Percentiles rank a stretch among this genome's conserved stretches.
These are phyloP conservation scores for Drosophila hamatofila DNA, from an alignment of 2,888 invertebrate genomes.

Conservation along the genomic window DNA sequence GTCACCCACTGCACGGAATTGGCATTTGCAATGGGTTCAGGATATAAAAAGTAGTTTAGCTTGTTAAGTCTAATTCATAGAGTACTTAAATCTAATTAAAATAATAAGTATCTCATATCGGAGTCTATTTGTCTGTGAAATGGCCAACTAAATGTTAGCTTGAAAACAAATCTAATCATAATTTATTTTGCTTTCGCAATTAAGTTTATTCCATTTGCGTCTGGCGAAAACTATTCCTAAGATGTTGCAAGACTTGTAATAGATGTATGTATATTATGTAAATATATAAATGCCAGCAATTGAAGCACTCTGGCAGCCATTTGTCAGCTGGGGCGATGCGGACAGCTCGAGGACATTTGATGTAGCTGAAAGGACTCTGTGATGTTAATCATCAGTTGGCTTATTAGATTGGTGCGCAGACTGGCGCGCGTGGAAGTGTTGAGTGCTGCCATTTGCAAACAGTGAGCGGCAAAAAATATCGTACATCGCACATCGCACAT, in stretches of 20 bases:
- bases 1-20: too few relatives aligned
- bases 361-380: constrained; percentile 9
- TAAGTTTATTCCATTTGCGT: not conserved
- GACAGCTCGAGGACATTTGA: constrained; percentile 5
- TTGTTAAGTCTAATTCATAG: not conserved
- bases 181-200: not conserved
- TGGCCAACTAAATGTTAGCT: not conserved
- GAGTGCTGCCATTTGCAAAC: constrained; percentile 45
- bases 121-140: not conserved
- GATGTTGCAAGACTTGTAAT: not conserved
- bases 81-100: not conserved
- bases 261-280: not conserved
- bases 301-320: not conserved
- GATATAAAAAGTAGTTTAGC: too few relatives aligned
- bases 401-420: constrained; percentile 34
- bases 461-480: constrained; percentile 34
- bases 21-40: too few relatives aligned
- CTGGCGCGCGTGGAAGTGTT: constrained; percentile 28
- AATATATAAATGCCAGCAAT: not conserved
- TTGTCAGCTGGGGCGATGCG: not conserved
- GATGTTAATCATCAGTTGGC: constrained; percentile 27
- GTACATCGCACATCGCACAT: constrained; percentile 28
- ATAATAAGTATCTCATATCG: not conserved
- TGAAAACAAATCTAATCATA: constrained; percentile 1
- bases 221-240: not conserved